These are phyloP conservation scores for Saccostrea echinata DNA, from an alignment of 1,140 invertebrate genomes.

Conservation along the genomic window DNA sequence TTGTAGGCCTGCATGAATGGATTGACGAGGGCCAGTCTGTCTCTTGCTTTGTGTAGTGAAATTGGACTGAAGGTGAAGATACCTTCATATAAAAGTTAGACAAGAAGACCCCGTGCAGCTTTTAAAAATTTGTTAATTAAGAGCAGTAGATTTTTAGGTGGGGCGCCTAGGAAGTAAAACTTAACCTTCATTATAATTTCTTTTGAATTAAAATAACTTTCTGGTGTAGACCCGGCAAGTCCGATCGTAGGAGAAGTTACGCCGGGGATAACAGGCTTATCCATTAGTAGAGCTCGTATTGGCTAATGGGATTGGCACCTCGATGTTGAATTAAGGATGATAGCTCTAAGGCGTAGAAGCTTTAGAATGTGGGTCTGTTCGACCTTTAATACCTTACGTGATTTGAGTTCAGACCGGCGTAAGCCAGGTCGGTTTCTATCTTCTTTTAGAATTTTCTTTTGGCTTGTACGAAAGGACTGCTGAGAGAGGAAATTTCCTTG, in stretches of 20 bases:
- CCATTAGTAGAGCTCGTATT: slow-evolving; percentile 84
- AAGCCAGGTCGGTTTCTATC: slow-evolving; percentile 89
- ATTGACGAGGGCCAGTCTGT: slow-evolving; percentile 82
- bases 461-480: too few species aligned
- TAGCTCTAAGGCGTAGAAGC: slow-evolving; percentile 83
- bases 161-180: too few species aligned
- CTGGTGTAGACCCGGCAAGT: slow-evolving; percentile 1
- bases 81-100: slow-evolving; percentile 84
- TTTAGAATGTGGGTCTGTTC: slow-evolving; percentile 87
- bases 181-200: too few species aligned
- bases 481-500: too few species aligned
- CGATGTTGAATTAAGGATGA: slow-evolving; percentile 88
- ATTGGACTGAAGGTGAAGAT: slow-evolving; percentile 85
- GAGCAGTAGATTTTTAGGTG: too few species aligned
- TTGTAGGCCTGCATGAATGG: slow-evolving; percentile 85
- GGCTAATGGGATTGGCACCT: slow-evolving; percentile 86
- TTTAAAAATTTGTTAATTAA: slow-evolving; percentile 65
- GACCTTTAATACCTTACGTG: slow-evolving; percentile 89
- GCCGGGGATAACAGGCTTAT: slow-evolving; percentile 88
- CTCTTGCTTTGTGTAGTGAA: slow-evolving; percentile 79
- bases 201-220: too few species aligned
- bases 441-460: slow-evolving; percentile 64
- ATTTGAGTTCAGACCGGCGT: slow-evolving; percentile 89
- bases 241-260: slow-evolving; percentile 84
- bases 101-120: slow-evolving; percentile 84